Evolutionary conservation across 2,797 vertebrate species (phyloP).

Genomic region (Gadopsis bispinosus): DNA sequence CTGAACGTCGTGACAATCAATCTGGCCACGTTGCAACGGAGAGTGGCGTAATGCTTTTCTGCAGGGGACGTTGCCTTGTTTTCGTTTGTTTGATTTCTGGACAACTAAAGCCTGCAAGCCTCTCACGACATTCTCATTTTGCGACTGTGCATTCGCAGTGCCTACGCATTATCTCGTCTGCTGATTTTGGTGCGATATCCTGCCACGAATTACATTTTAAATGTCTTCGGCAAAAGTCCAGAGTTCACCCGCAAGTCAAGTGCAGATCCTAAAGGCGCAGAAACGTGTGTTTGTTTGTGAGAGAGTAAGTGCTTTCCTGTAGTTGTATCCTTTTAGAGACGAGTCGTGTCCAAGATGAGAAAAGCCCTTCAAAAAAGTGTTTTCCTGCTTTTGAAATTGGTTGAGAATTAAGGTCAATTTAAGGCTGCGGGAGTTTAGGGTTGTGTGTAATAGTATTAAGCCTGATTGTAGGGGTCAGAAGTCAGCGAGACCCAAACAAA

Average conservation of each 20-base stretch:
- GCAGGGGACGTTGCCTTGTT: neutral
- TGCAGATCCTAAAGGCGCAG: slow-evolving; percentile 19
- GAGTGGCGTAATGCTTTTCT: slow-evolving; percentile 2
- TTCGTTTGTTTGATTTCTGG: neutral
- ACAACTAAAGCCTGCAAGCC: neutral
- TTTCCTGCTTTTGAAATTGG: slow-evolving; percentile 25
- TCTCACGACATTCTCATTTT: neutral
- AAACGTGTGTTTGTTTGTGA: slow-evolving; percentile 10
- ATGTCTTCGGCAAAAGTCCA: neutral
- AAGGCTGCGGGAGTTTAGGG: slow-evolving; percentile 31
- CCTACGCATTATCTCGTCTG: neutral
- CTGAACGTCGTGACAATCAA: neutral
- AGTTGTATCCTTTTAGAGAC: slow-evolving; percentile 30
- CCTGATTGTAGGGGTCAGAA: slow-evolving; percentile 59
- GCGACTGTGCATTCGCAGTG: neutral
- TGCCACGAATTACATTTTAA: slow-evolving; percentile 30
- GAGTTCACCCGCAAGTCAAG: slow-evolving; percentile 39
- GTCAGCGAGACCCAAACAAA: slow-evolving; percentile 63
- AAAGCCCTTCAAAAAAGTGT: slow-evolving; percentile 6
- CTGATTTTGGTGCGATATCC: slow-evolving; percentile 20
- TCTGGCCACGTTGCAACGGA: neutral
- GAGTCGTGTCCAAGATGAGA: slow-evolving; percentile 32
- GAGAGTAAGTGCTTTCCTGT: slow-evolving; percentile 9
- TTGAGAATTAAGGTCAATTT: slow-evolving; percentile 37
- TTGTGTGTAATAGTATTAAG: slow-evolving; percentile 55